phyloP scores from a whole-genome alignment of 2,888 invertebrate genomes.

The Strigamia transsilvanica region DNA sequence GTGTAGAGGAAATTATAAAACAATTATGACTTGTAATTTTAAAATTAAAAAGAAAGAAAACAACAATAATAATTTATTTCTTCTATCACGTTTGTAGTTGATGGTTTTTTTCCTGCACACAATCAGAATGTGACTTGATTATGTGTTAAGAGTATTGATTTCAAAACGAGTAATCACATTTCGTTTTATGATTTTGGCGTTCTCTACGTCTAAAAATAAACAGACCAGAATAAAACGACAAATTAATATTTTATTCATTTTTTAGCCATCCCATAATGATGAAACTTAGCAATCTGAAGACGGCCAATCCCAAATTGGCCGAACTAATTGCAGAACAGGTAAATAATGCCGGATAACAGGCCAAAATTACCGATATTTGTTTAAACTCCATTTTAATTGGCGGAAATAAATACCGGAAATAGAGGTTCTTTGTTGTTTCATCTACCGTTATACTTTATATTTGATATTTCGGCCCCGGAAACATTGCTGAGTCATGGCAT shows the following conservation, averaged over 20 bases:
- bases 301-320: conserved; percentile 80
- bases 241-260: background rate
- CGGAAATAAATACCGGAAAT: background rate
- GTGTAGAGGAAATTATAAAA: background rate
- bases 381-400: background rate
- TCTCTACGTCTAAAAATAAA: too few relatives aligned
- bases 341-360: conserved; percentile 57
- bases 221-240: background rate
- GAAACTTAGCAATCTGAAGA: conserved; percentile 79
- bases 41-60: too few relatives aligned
- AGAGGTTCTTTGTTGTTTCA: background rate
- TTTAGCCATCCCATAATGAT: conserved; percentile 86
- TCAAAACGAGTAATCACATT: background rate
- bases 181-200: background rate
- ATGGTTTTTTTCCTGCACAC: background rate
- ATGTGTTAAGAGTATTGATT: background rate
- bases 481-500: background rate
- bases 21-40: background rate
- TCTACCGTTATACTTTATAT: too few relatives aligned
- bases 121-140: background rate
- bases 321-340: conserved; percentile 85
- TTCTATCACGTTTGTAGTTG: too few relatives aligned
- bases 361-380: too few relatives aligned
- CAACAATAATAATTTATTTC: too few relatives aligned
- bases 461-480: background rate